A percentile compares a stretch with the other conserved stretches of the same genome.
These are phyloP conservation scores for Venturia canescens DNA, from an alignment of 1,140 invertebrate genomes.

Conservation along the genomic window DNA sequence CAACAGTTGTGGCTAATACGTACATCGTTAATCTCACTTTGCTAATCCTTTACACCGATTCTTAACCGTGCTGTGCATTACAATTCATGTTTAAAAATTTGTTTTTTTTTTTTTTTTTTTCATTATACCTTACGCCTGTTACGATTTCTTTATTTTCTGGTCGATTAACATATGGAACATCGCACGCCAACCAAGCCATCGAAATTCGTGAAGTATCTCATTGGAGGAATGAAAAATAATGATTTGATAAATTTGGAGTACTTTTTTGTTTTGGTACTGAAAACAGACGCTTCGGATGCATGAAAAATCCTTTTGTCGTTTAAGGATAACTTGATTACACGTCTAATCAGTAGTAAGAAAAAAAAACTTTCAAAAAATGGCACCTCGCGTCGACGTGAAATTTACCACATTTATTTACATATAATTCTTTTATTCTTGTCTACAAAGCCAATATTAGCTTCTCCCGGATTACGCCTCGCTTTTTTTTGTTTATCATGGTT, in stretches of 20 bases:
- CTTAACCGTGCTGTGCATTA: constrained; percentile 65
- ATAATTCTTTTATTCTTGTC: constrained; percentile 7
- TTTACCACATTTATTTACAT: not conserved
- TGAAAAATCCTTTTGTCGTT: no score
- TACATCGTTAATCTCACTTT: constrained; percentile 52
- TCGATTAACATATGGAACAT: no score
- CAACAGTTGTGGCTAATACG: constrained; percentile 70
- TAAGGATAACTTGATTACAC: no score
- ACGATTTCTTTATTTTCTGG: no score
- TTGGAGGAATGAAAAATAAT: not conserved
- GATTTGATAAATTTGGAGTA: no score
- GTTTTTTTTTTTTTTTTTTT: constrained; percentile 45
- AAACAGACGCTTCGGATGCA: no score
- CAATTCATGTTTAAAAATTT: constrained; percentile 56
- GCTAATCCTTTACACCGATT: constrained; percentile 49
- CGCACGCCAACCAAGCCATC: not conserved
- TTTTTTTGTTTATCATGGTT: no score
- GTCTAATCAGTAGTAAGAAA: no score
- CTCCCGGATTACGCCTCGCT: constrained; percentile 36
- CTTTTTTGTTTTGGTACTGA: no score
- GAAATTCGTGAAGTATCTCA: not conserved
- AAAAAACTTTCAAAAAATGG: no score
- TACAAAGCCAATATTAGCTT: constrained; percentile 36
- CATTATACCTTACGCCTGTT: no score
- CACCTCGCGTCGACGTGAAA: no score